Evolutionary conservation across 2,888 invertebrate species (phyloP), one percentile per base, ranked within the genome.

Genomic region (Xestia ashworthii): DNA sequence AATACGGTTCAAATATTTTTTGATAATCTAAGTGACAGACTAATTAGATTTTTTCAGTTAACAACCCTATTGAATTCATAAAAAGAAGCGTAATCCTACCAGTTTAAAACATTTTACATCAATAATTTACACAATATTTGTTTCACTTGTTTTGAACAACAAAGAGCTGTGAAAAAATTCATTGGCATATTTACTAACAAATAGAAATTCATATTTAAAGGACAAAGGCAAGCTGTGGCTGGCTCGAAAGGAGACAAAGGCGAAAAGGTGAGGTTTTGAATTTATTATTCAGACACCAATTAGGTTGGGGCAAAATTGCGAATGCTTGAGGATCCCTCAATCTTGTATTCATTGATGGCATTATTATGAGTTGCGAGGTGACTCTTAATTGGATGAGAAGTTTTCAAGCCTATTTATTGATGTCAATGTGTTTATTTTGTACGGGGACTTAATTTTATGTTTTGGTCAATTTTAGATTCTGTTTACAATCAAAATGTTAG

Each of bases 161-260:
- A 71, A 74, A 73, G n/a, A 71, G 9, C 50, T 41, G 55, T 71
- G 38, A 66, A 76, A 80, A 67, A 88, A 74, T 48, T 76, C 71
- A 74, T 86, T 78, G 62, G 53, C 64, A 72, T 77, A 68, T 86
- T 82, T 78, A 82, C 71, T 77, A 74, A 79, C 66, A 76, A 48
- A 72, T 74, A 66, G 50, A 69, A 75, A 71, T 86, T 84, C 71
- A 80, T 82, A 71, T 66, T 91, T 90, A 76, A 86, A 94, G 94
- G 92, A 68, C 89, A 90, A 89, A 87, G 85, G 81, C 87, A 88
- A 76, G 67, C 83, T 53, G 71, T 82, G 44, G 80, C 77, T 55
- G 91, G 80, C 5, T 87, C 90, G 4, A 95, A 93, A 86, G 94
- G 94, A 50, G 95, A 94, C 58, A 95, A 95, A 87, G 96, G 96